Evolutionary conservation across 2,797 vertebrate species (phyloP).

Genomic region (Choloepus didactylus): DNA sequence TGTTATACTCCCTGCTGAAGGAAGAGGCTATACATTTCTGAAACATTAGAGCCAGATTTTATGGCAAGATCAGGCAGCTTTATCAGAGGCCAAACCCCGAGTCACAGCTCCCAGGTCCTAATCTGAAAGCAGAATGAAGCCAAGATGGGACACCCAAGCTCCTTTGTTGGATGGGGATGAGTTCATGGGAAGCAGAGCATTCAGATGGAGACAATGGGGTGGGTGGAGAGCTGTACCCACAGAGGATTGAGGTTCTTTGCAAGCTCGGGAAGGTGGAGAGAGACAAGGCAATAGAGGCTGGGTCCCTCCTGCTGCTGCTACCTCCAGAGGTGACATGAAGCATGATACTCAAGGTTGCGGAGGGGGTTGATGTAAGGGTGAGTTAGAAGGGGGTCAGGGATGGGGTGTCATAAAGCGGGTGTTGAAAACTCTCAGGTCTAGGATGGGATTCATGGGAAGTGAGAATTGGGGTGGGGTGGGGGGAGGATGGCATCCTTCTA

Average conservation of each 20-base stretch:
- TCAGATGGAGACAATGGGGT: not conserved
- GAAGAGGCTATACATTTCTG: not conserved
- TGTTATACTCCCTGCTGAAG: not conserved
- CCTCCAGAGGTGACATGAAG: not conserved
- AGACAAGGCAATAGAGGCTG: not conserved
- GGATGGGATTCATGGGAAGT: not conserved
- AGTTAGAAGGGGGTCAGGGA: not conserved
- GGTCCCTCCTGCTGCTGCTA: not conserved
- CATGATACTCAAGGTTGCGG: not conserved
- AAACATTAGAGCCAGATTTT: not conserved
- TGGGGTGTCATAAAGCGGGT: not conserved
- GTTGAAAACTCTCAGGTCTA: not conserved
- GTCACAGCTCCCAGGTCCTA: not conserved
- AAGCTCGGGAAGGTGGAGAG: not conserved
- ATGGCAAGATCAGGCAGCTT: not conserved
- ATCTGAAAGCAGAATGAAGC: not conserved
- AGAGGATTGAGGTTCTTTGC: not conserved
- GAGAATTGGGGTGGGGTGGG: not conserved
- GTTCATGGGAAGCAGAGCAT: not conserved
- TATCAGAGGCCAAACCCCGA: not conserved
- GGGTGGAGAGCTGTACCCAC: not conserved
- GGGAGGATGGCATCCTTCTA: not conserved
- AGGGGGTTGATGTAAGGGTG: accelerated
- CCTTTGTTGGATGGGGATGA: accelerated
- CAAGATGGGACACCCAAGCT: not conserved